Conservation (phyloP, 2,888 invertebrate species). For the Leptodirus hochenwartii region DNA sequence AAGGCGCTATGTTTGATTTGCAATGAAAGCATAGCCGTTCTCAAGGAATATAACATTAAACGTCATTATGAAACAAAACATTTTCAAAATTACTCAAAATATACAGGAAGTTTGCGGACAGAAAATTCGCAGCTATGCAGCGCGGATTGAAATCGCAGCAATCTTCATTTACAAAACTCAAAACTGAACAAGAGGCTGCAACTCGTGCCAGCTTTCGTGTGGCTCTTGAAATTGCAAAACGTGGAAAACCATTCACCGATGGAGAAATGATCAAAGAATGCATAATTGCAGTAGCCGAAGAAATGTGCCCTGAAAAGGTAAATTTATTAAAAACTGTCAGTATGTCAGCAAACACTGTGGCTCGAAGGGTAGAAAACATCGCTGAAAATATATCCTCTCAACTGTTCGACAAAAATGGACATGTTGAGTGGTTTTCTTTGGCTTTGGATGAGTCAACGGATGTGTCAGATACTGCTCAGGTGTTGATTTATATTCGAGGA, state of each 20-base stretch:
- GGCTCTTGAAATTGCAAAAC: slow-evolving; percentile 14
- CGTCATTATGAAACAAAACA: slow-evolving; percentile 15
- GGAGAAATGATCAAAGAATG: slow-evolving; percentile 15
- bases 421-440: slow-evolving; percentile 15
- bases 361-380: slow-evolving; percentile 12
- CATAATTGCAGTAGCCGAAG: slow-evolving; percentile 15
- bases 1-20: slow-evolving; percentile 16
- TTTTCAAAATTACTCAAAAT: slow-evolving; percentile 14
- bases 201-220: slow-evolving; percentile 13
- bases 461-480: slow-evolving; percentile 16
- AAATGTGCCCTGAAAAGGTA: slow-evolving; percentile 15
- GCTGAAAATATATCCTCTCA: slow-evolving; percentile 11
- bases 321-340: slow-evolving; percentile 14
- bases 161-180: too few species aligned
- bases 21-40: slow-evolving; percentile 15
- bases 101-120: slow-evolving; percentile 16
- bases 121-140: slow-evolving; percentile 16
- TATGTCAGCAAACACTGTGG: slow-evolving; percentile 12
- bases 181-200: slow-evolving; percentile 13
- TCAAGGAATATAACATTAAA: slow-evolving; percentile 16
- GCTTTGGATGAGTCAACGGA: slow-evolving; percentile 15
- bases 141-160: slow-evolving; percentile 15
- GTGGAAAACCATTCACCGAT: slow-evolving; percentile 13
- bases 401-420: slow-evolving; percentile 11
- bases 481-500: slow-evolving; percentile 9